Conservation (phyloP, 2,888 invertebrate species). For the Spatulosminthurus flaviceps region DNA sequence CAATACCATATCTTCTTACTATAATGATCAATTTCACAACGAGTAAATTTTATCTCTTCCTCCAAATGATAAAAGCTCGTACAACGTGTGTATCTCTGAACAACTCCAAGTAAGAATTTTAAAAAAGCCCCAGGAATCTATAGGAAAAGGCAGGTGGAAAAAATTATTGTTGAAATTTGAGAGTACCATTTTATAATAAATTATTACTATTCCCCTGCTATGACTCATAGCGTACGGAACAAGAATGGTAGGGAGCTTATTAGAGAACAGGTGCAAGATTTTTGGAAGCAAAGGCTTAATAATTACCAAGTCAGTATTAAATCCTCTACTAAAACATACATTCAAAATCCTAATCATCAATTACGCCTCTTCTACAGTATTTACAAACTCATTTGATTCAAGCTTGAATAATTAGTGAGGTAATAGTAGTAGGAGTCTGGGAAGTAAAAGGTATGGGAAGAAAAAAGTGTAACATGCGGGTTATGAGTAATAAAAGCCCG, state of each 20-base stretch:
- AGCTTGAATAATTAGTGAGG: slow-evolving; percentile 1
- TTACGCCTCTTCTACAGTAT: background rate
- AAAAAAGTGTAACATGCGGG: too few relatives aligned
- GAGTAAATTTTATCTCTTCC: too few relatives aligned
- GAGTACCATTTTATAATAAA: background rate
- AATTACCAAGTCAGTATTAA: background rate
- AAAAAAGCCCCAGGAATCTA: background rate
- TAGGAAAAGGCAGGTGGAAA: background rate
- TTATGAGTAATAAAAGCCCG: background rate
- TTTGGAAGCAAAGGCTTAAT: background rate
- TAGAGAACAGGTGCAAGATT: background rate
- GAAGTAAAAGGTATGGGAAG: too few relatives aligned
- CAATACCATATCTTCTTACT: too few relatives aligned
- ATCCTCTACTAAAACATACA: too few relatives aligned
- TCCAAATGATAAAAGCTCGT: too few relatives aligned
- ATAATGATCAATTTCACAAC: too few relatives aligned
- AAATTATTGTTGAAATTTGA: background rate
- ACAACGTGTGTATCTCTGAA: background rate
- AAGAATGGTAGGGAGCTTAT: background rate
- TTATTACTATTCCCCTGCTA: background rate
- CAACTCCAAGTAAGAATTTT: background rate
- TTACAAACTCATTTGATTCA: background rate
- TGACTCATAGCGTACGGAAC: background rate
- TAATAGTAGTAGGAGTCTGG: too few relatives aligned
- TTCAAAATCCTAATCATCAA: background rate